phyloP scores from a whole-genome alignment of 2,797 vertebrate genomes.

The Trachops cirrhosus region DNA sequence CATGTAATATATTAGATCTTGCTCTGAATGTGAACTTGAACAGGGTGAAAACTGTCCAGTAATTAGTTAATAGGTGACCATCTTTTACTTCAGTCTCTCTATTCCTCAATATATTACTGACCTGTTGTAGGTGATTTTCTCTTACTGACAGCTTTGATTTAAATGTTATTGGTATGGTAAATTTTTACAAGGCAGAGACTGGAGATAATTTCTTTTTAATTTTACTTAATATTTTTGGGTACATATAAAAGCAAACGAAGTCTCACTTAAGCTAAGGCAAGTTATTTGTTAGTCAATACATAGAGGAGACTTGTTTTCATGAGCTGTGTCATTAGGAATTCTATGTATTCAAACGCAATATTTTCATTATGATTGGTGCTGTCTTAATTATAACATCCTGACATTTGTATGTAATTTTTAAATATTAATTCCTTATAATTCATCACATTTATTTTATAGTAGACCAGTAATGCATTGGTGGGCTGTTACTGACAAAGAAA shows the following conservation, averaged over 20 bases:
- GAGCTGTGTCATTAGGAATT: background rate
- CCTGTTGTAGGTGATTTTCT: background rate
- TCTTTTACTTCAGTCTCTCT: background rate
- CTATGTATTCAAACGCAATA: background rate
- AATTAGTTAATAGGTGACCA: background rate
- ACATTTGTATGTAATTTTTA: background rate
- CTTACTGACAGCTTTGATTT: background rate
- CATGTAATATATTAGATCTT: background rate
- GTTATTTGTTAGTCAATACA: background rate
- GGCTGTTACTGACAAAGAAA: background rate
- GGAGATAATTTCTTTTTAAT: background rate
- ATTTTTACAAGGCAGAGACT: conserved; percentile 9
- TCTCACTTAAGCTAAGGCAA: background rate
- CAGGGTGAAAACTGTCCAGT: background rate
- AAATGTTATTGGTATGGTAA: background rate
- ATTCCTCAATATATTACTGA: background rate
- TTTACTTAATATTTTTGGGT: background rate
- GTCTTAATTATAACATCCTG: background rate
- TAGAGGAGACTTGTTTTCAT: background rate
- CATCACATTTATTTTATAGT: background rate
- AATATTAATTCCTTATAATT: background rate
- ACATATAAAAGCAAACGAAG: background rate
- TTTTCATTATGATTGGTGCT: background rate
- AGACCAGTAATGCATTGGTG: background rate
- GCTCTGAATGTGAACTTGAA: background rate